Evolutionary conservation across 2,113 vertebrate species (phyloP), one percentile per base, ranked within the genome.

Genomic region (Thalassarche chlororhynchos): DNA sequence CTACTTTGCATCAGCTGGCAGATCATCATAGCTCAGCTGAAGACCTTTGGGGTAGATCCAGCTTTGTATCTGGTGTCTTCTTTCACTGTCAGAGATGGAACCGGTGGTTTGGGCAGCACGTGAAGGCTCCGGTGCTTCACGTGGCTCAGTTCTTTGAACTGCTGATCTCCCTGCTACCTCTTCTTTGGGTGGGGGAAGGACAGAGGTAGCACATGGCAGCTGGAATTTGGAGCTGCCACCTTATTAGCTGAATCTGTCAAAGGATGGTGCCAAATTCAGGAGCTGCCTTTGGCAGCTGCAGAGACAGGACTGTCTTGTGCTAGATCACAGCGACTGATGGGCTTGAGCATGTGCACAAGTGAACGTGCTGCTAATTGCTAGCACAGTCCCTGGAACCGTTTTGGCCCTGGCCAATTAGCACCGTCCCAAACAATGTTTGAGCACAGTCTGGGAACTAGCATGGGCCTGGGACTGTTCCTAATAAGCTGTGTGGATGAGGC

Each of bases 361-460:
- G 91, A 94, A 87, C 7, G 9, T 88, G 66, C 66, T 93, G 62
- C 90, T 97, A 95, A 91, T 96, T 97, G 82, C 75, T 90, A 80
- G 66, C 91, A 93, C 78, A 94, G 90, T 70, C 87, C 38, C 90
- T 93, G 87, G 92, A 95, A 96, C 34, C 0, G 2, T 85, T 95
- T 90, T 87, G 87, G 89, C 74, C 65, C 84, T 83, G 81, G 74
- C 84, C 96, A 90, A 96, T 97, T 94, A 97, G 87, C 93, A 93
- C 87, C 2, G 12, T 94, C 91, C 75, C 87, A 89, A 95, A 93
- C 81, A 96, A 93, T 91, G 84, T 94, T 89, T 96, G 91, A 91
- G 72, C 60, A 38, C 51, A 82, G 91, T 42, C 89, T 95, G 93
- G 90, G 78, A 96, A 93, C 61, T 68, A 85, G 78, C 7, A 0